Base-by-base conservation (phyloP, 1,140 invertebrate species). In the Drosophila pallidifrons region DNA sequence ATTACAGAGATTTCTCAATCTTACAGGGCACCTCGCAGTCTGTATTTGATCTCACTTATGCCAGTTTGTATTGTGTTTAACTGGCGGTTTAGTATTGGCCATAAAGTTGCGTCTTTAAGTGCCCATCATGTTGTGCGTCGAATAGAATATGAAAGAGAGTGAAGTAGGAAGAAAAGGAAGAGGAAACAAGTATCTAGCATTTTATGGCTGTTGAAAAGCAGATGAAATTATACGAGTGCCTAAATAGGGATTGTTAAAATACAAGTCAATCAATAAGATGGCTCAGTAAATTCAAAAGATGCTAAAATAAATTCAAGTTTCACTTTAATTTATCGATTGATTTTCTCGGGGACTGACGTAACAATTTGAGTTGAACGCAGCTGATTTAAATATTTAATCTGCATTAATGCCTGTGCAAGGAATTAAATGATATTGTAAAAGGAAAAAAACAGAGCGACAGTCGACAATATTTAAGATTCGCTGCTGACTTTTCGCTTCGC, bases 71-170 rank as follows among this genome's bases (percentile, higher is more conserved):
- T 68, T 69, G 65, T 79, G 68, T 69, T 79, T 80, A 83, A 82
- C 76, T 52, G 75, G 47, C 43, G 81, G 69, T 76, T 82, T 82
- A 82, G 72, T 83, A 72, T 65, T 63, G 47, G 66, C 58, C 46
- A 79, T 82, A 71, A 81, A 74, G 55, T 47, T 32, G 45, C 67
- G 46, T 60, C 38, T 80, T 80, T 80, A 69, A 75, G 47, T 59
- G 63, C n/a, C 41, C 54, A 65, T 61, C 66, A 49, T 68, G 54
- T 20, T 65, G 30, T 60, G n/a, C 47, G 46, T 28, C 5, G 15
- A 1, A 57, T 41, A 30, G 28, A 32, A 35, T 30, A 25, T 32
- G 13, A 41, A 20, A 25, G 52, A 32, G 41, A 25, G 20, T 25
- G 20, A 25, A 25, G 20, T 25, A 25, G 11, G 10, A 52, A 41